Base-by-base conservation (phyloP, 2,888 invertebrate genomes). In the Callinectes sapidus region DNA sequence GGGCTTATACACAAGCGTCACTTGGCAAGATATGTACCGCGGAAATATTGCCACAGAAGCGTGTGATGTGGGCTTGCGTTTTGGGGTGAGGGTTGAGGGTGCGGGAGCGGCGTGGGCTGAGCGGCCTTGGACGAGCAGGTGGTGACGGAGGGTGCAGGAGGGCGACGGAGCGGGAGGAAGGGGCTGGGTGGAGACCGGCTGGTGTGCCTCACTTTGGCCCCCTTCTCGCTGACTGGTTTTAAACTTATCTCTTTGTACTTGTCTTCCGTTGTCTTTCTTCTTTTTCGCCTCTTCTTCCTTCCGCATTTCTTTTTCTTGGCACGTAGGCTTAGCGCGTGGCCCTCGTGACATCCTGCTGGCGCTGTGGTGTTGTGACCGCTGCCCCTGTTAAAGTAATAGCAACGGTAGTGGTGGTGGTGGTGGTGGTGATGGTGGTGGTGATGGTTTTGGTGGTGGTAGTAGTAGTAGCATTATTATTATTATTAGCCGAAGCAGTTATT, bases 11-110 rank as follows among this genome's bases (percentile, higher is more conserved):
- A 8, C 35, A 35, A 6, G 81, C 35, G 81, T 81, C 81, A 35
- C 81, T 5, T 35, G 35, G 3, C 81, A 81, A 16, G 35, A 81
- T 81, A 16, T 6, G 28, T 81, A 18, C 16, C 35, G 16, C 32
- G 35, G n/a, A 81, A 32, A 81, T 81, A 81, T 35, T 81, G 81
- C 16, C 14, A 13, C 35, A 81, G 81, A 77, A 77, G 71, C 71
- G 28, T 77, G 71, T 81, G 81, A 18, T 35, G 81, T 81, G 81
- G 81, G 81, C 28, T 81, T 35, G 81, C 35, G 14, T 35, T 81
- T 81, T 81, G 81, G 81, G 81, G 16, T 81, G 13, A 35, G 81
- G 81, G 81, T 35, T 42, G 55, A n/a, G 35, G 55, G 88, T 71
- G 71, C 8, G 6, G 54, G 88, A 35, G n/a, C 42, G 18, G 35